phyloP scores from a whole-genome alignment of 2,888 invertebrate genomes.

The Carabus problematicus region DNA sequence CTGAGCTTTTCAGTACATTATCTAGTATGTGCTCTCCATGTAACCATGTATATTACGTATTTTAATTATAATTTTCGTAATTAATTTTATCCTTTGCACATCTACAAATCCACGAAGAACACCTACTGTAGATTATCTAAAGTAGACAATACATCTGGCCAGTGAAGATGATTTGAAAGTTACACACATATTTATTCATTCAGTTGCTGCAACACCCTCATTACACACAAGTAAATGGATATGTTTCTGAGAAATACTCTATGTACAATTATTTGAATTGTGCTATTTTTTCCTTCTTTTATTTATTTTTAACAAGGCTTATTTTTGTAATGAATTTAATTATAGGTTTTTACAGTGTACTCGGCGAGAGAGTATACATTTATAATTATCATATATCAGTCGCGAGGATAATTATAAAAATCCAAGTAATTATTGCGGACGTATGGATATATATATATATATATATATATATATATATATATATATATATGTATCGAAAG shows the following conservation, averaged over 20 bases:
- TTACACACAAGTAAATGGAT: neutral
- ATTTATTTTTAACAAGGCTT: constrained; percentile 41
- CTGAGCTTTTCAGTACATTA: too few relatives aligned
- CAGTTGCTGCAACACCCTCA: too few relatives aligned
- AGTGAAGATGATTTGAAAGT: too few relatives aligned
- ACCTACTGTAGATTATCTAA: too few relatives aligned
- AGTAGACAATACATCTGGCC: too few relatives aligned
- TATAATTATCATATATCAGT: constrained; percentile 32
- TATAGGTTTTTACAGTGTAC: constrained; percentile 34
- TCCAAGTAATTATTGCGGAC: constrained; percentile 31
- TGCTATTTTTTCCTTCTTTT: constrained; percentile 20
- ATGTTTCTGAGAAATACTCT: constrained; percentile 34
- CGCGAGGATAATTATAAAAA: constrained; percentile 32
- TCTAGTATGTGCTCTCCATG: too few relatives aligned
- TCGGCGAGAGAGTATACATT: constrained; percentile 9
- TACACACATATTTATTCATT: too few relatives aligned
- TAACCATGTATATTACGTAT: too few relatives aligned
- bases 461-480: constrained; percentile 8
- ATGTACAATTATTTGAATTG: constrained; percentile 36
- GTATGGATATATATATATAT: constrained; percentile 7
- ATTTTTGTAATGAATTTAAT: constrained; percentile 43
- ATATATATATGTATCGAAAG: neutral
- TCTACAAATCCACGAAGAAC: too few relatives aligned
- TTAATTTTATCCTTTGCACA: too few relatives aligned
- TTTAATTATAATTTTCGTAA: too few relatives aligned